Evolutionary conservation across 64 coral and sea anemone genomes (phyloP), one percentile per base, ranked within the genome.

Genomic region (Montipora foliosa): DNA sequence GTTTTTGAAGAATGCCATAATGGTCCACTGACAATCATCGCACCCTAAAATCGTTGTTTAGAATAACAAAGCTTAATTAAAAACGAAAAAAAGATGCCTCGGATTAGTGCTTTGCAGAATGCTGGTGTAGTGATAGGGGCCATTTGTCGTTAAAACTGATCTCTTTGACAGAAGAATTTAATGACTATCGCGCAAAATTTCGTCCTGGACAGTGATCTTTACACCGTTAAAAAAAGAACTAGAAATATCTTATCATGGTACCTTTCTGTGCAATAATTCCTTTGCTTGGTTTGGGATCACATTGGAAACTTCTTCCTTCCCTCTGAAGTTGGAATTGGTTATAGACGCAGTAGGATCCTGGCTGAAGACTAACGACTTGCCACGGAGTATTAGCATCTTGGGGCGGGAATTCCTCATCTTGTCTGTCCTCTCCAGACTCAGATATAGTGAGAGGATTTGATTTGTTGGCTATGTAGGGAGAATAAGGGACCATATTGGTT

Each of bases 1-100:
- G 8, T 70, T 71, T 46, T 71, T 47, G 49, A 86, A 64, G 44
- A 86, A 86, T 47, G 66, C 70, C 4, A 68, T 13, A 21, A 86
- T 68, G 44, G 64, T 22, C 82, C 82, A 86, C 17, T 49, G 44
- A 17, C 44, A 71, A 49, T 71, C 58, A 3, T 6, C 4, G 44
- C 8, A 14, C 12, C 44, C 46, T 78, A 19, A 17, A 49, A 78
- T 2, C 9, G 44, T 47, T 29, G 44, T 37, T 6, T 10, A 8
- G 10, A 74, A 57, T 57, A 57, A 57, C 6, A 5, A 5, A 57
- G 0, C 52, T 57, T 57, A 5, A 25, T 25, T 25, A 25, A 25
- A 25, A 25, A 25, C 25, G 25, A 25, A 25, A 25, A 25, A 25
- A 25, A 25, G 25, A 25, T 25, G 25, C 52, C 6, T 57, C 10